Evolutionary conservation across 2,113 vertebrate species (phyloP).

Genomic region (Lipophrys pholis): DNA sequence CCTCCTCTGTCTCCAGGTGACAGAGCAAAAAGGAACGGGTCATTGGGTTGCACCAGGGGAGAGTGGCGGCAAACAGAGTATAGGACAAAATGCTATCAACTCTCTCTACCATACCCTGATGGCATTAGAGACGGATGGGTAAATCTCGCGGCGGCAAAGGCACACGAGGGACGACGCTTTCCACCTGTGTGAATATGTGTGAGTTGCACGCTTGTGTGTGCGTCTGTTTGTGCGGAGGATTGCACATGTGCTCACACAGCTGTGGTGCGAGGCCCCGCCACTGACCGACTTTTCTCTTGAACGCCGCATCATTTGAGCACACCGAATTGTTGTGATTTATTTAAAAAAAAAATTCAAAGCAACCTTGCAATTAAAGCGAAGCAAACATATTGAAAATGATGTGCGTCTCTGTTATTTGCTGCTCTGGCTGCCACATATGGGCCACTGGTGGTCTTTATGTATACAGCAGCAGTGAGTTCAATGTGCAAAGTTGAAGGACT

Average conservation of each 20-base stretch:
- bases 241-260: slow-evolving; percentile 55
- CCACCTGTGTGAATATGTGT: slow-evolving; percentile 69
- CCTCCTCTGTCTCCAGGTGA: slow-evolving; percentile 56
- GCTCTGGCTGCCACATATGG: slow-evolving; percentile 20
- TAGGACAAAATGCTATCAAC: slow-evolving; percentile 71
- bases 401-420: slow-evolving; percentile 12
- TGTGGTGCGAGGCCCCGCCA: slow-evolving; percentile 38
- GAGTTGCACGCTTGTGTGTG: neutral
- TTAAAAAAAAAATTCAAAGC: no score
- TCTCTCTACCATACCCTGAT: slow-evolving; percentile 66
- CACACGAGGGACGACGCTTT: slow-evolving; percentile 58
- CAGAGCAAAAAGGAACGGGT: slow-evolving; percentile 62
- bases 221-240: slow-evolving; percentile 7
- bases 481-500: neutral
- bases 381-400: slow-evolving; percentile 37
- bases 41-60: slow-evolving; percentile 60
- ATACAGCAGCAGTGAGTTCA: neutral
- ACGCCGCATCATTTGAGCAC: slow-evolving; percentile 25
- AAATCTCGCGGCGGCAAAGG: slow-evolving; percentile 42
- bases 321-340: neutral
- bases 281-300: slow-evolving; percentile 40
- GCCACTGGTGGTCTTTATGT: neutral
- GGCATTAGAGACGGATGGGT: slow-evolving; percentile 68
- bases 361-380: slow-evolving; percentile 30
- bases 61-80: slow-evolving; percentile 59